Evolutionary conservation across 2,888 invertebrate genomes (phyloP), one percentile per base, ranked within the genome.

Genomic region (Eupithecia pulchellata): DNA sequence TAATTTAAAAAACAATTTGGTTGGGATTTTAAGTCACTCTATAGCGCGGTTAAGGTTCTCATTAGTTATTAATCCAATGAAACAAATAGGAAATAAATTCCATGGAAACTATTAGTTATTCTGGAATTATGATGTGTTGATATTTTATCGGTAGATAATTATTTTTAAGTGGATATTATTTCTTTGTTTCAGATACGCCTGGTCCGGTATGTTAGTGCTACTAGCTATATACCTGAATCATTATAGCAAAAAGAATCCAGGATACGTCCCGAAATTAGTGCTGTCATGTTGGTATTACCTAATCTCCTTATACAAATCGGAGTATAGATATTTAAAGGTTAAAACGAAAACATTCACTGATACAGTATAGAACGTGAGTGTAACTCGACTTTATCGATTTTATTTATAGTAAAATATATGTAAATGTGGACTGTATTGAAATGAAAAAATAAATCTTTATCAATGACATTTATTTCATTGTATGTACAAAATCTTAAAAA

Each of bases 191-290:
- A 98, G 98, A 87, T 98, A 98, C 88, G 87, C 97, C 0, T 99
- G 98, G 98, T 98, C 98, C 0, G 99, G 99, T 1, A 86, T 97
- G 79, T 93, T 99, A 67, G 98, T 99, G 0, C 95, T 98, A 0
- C 78, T 98, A 36, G 99, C 99, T 8, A 99, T 99, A 84, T 99
- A 99, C 89, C 92, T 99, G n/a, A 99, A 98, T 93, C 95, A 99
- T 65, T 97, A 97, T 87, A 97, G 98, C 87, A 99, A 99, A 88
- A 95, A 94, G 74, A 91, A 96, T 78, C 95, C 95, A 0, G 83
- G 86, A 3, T 93, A 92, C 60, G 80, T 91, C 0, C 93, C 93
- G 0, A 57, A 60, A 1, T 77, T 81, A 0, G 25, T 90, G 2
- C 72, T 80, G 0, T 73, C 69, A 0, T 88, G 89, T 67, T 89